phyloP scores from a whole-genome alignment of 2,113 vertebrate genomes.

The Alethe castanea region DNA sequence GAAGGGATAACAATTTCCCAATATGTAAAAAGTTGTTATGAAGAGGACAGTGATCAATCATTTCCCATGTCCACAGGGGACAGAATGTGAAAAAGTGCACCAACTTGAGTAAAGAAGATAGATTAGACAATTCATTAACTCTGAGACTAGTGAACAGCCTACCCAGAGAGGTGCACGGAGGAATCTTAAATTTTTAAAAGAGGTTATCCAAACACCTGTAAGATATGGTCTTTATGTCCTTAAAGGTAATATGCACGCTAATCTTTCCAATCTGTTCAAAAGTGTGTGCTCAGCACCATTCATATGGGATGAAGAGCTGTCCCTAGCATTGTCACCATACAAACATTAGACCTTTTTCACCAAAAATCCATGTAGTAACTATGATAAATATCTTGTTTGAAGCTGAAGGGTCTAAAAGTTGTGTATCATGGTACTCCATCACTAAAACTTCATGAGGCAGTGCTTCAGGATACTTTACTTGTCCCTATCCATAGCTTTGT shows the following conservation, averaged over 20 bases:
- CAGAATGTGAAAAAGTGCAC: not conserved
- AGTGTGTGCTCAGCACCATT: not conserved
- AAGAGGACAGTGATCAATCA: conserved; percentile 43
- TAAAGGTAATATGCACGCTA: not conserved
- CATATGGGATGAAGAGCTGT: not conserved
- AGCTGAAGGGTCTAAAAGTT: not conserved
- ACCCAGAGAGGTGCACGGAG: not conserved
- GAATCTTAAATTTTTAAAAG: not conserved
- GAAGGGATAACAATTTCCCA: conserved; percentile 45
- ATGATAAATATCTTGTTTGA: not conserved
- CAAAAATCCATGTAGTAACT: not conserved
- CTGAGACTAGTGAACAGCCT: not conserved
- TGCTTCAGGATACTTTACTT: not conserved
- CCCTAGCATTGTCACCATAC: not conserved
- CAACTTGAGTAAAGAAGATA: not conserved
- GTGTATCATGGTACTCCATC: rapidly evolving
- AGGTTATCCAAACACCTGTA: not conserved
- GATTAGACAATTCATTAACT: not conserved
- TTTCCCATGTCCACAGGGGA: not conserved
- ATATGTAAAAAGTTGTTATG: conserved; percentile 32
- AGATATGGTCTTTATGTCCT: not conserved
- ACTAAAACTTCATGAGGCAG: not conserved
- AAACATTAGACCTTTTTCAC: not conserved
- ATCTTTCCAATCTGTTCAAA: not conserved
- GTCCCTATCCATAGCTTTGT: not conserved